Evolutionary conservation across 2,113 vertebrate genomes (phyloP).

Genomic region (Triplophysa siluroides): DNA sequence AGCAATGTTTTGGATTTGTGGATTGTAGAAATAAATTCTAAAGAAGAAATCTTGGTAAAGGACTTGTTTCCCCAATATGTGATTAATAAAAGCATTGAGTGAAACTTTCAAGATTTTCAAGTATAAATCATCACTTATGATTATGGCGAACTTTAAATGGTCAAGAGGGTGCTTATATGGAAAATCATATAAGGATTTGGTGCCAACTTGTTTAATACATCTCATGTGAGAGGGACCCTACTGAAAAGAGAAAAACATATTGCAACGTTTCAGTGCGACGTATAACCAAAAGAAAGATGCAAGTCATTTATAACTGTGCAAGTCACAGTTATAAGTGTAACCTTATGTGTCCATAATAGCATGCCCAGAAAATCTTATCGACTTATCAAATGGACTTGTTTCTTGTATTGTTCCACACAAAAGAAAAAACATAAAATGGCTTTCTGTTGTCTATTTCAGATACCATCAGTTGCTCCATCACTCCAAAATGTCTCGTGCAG

Average conservation of each 20-base stretch:
- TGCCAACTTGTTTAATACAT: neutral
- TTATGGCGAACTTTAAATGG: too few species aligned
- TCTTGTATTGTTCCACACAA: neutral
- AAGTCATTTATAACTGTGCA: too few species aligned
- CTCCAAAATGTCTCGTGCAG: conserved; percentile 13
- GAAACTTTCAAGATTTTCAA: too few species aligned
- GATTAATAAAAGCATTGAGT: too few species aligned
- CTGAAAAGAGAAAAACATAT: conserved; percentile 30
- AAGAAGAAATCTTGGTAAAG: conserved; percentile 46
- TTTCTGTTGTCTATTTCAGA: conserved; percentile 38
- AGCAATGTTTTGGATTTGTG: conserved; percentile 31
- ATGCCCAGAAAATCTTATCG: conserved; percentile 16
- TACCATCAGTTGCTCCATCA: conserved; percentile 21
- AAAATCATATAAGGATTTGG: neutral
- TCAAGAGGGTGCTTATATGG: too few species aligned
- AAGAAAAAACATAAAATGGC: neutral
- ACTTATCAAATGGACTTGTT: conserved; percentile 11
- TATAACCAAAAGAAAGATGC: conserved; percentile 30
- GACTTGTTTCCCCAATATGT: neutral
- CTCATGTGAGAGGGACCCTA: neutral
- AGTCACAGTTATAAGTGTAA: conserved; percentile 16
- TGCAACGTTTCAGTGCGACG: neutral
- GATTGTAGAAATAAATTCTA: conserved; percentile 2
- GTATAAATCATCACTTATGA: too few species aligned
- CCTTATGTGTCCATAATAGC: conserved; percentile 14